Evolutionary conservation across 2,888 invertebrate species (phyloP).

Genomic region (Netelia virgata): DNA sequence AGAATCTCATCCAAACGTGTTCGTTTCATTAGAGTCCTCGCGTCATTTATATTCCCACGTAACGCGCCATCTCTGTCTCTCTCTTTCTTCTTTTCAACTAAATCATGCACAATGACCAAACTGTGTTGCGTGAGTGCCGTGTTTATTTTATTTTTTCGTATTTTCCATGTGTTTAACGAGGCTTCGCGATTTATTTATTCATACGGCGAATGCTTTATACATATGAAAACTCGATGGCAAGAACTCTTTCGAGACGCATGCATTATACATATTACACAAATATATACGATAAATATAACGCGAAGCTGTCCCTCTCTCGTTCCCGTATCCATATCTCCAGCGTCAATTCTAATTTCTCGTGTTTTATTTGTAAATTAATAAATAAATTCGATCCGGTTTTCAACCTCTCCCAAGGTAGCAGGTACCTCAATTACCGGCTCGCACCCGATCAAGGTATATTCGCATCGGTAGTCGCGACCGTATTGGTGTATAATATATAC

Average conservation of each 20-base stretch:
- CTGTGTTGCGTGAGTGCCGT: conserved; percentile 28
- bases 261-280: neutral
- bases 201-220: conserved; percentile 17
- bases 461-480: conserved; percentile 25
- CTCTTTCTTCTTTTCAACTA: conserved; percentile 4
- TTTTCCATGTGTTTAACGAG: conserved; percentile 60
- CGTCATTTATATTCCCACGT: conserved; percentile 48
- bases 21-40: conserved; percentile 29
- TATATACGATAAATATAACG: conserved; percentile 3
- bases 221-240: conserved; percentile 9
- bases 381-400: conserved; percentile 62
- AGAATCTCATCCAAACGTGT: conserved; percentile 35
- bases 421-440: conserved; percentile 63
- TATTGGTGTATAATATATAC: conserved; percentile 37
- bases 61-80: neutral
- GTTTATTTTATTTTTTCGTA: conserved; percentile 32
- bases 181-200: conserved; percentile 51
- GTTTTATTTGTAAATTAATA: conserved; percentile 53
- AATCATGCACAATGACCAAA: conserved; percentile 34
- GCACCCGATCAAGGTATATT: conserved; percentile 39
- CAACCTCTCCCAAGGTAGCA: conserved; percentile 53
- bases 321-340: conserved; percentile 9
- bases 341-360: conserved; percentile 13
- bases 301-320: conserved; percentile 14
- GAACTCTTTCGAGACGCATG: conserved; percentile 19